Conservation (phyloP, 2,113 vertebrate genomes). For the Cnemophilus loriae region DNA sequence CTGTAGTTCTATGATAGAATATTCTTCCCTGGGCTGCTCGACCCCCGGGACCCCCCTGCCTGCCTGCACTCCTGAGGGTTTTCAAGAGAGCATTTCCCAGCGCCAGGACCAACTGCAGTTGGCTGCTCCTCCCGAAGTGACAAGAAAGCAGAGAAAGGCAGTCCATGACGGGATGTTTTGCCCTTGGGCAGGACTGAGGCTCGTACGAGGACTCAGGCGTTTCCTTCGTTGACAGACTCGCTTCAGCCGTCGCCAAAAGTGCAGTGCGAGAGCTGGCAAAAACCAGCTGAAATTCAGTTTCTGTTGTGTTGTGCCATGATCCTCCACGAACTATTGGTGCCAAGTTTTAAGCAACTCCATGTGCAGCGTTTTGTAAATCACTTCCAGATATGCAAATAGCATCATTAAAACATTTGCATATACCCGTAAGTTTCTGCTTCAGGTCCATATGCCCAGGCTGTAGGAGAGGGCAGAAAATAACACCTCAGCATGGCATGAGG, state of each 20-base stretch:
- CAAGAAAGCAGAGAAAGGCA: slow-evolving; percentile 4
- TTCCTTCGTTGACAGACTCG: slow-evolving; percentile 49
- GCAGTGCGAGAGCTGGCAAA: slow-evolving; percentile 49
- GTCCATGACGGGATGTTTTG: neutral
- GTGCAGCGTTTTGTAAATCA: slow-evolving; percentile 60
- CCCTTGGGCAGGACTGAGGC: slow-evolving; percentile 48
- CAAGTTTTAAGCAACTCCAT: slow-evolving; percentile 66
- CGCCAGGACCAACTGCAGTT: slow-evolving; percentile 36
- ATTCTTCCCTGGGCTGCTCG: neutral
- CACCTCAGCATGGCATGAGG: neutral
- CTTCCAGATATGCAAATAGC: slow-evolving; percentile 66
- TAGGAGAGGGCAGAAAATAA: slow-evolving; percentile 45
- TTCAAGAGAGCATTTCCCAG: neutral
- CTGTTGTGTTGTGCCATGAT: slow-evolving; percentile 56
- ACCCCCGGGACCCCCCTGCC: neutral
- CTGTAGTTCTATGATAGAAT: neutral
- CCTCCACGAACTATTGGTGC: slow-evolving; percentile 37
- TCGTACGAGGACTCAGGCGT: neutral
- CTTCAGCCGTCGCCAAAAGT: slow-evolving; percentile 33
- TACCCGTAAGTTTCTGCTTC: slow-evolving; percentile 33
- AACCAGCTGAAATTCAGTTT: slow-evolving; percentile 53
- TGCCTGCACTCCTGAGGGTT: neutral
- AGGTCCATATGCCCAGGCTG: slow-evolving; percentile 55
- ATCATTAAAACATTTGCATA: slow-evolving; percentile 67
- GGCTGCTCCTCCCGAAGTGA: neutral